Conservation (phyloP, 2,113 vertebrate species). For the Equus przewalskii region DNA sequence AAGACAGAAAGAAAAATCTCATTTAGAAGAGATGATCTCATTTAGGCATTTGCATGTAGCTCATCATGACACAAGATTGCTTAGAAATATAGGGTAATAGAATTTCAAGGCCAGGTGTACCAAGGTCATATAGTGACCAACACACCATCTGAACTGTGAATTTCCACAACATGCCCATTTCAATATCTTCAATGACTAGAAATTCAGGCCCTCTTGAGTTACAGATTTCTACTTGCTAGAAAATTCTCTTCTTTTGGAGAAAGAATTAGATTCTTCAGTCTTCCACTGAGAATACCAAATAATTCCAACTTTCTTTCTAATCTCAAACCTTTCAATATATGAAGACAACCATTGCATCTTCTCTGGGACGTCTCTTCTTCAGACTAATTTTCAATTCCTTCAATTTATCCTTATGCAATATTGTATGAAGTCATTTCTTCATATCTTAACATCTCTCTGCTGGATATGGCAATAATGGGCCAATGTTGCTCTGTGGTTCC, state of each 20-base stretch:
- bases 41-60: neutral
- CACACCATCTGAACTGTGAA: neutral
- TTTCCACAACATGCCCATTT: neutral
- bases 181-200: neutral
- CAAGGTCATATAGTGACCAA: neutral
- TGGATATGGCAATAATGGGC: no score
- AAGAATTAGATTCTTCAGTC: neutral
- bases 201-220: neutral
- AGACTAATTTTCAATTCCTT: conserved; percentile 3
- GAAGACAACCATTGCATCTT: neutral
- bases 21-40: neutral
- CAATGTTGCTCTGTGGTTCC: neutral
- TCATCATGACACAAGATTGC: neutral
- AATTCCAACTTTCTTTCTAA: neutral
- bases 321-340: neutral
- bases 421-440: neutral
- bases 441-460: neutral
- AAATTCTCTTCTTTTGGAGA: neutral
- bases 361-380: neutral
- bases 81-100: neutral
- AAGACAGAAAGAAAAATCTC: neutral
- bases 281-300: neutral
- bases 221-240: neutral
- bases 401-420: neutral
- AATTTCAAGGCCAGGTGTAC: neutral